phyloP scores from a whole-genome alignment of 2,113 vertebrate species.

The Tachuris rubrigastra region DNA sequence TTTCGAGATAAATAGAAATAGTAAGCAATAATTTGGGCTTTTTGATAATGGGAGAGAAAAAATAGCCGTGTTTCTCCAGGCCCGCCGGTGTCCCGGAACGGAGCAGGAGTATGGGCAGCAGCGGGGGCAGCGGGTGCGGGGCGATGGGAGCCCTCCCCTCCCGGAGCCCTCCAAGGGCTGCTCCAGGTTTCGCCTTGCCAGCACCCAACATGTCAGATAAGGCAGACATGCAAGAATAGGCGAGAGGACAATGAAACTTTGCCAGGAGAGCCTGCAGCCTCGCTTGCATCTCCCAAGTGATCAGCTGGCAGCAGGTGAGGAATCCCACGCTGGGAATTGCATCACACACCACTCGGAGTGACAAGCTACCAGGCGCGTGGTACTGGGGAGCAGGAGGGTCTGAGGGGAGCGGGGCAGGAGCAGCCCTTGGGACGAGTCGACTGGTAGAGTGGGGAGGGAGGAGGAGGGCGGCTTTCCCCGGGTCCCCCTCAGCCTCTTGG shows the following conservation, averaged over 20 bases:
- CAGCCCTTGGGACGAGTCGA: not conserved
- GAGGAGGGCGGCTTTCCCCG: not conserved
- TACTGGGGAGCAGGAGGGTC: not conserved
- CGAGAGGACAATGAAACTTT: not conserved
- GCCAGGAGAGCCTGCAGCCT: not conserved
- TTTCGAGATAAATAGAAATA: not conserved
- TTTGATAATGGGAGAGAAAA: not conserved
- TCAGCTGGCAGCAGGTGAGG: conserved; percentile 39
- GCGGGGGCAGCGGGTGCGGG: not conserved
- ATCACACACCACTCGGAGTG: not conserved
- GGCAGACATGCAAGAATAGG: not conserved
- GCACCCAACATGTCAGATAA: not conserved
- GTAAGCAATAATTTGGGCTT: not conserved
- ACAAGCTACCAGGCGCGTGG: not conserved
- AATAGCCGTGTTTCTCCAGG: not conserved
- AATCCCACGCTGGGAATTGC: not conserved
- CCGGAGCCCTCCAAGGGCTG: not conserved
- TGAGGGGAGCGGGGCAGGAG: not conserved
- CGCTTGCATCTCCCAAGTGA: not conserved
- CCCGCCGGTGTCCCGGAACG: not conserved
- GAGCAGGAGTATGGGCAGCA: not conserved
- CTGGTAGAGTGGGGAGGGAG: not conserved
- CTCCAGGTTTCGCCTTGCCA: not conserved
- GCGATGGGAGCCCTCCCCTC: not conserved
- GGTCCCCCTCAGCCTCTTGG: not conserved